These are phyloP conservation scores for Melanerpes aurifrons DNA, from an alignment of 2,113 vertebrate genomes.

Conservation along the genomic window DNA sequence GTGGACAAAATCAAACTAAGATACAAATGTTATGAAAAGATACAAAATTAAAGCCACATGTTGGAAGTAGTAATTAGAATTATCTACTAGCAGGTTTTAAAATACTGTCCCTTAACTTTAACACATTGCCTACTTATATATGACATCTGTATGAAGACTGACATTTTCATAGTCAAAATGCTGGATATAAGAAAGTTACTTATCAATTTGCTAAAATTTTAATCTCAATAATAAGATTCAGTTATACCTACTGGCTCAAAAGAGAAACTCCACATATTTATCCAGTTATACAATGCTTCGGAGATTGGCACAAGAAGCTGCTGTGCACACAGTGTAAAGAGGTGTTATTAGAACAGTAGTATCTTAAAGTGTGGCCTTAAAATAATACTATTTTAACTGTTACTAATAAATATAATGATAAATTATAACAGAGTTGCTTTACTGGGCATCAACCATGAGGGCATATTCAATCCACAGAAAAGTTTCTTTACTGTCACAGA, in stretches of 20 bases:
- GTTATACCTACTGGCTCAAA: background rate
- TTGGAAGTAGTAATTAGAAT: background rate
- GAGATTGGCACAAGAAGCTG: background rate
- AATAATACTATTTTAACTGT: background rate
- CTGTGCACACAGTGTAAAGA: background rate
- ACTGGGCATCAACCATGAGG: background rate
- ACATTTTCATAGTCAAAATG: background rate
- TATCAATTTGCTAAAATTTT: background rate
- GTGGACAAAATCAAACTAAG: slow-evolving; percentile 24
- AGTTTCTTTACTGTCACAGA: background rate
- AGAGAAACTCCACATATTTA: background rate
- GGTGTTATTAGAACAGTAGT: background rate
- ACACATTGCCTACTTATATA: background rate
- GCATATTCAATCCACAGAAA: background rate
- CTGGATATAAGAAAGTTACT: background rate
- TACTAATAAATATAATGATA: background rate
- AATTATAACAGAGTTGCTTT: background rate
- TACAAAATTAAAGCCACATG: background rate
- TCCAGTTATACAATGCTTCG: background rate
- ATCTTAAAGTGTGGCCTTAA: background rate
- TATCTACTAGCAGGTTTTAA: background rate
- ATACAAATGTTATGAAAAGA: background rate
- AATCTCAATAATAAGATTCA: background rate
- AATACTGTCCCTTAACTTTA: background rate
- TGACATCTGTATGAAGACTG: background rate